Evolutionary conservation across 2,797 vertebrate genomes (phyloP).

Genomic region (Parambassis ranga): DNA sequence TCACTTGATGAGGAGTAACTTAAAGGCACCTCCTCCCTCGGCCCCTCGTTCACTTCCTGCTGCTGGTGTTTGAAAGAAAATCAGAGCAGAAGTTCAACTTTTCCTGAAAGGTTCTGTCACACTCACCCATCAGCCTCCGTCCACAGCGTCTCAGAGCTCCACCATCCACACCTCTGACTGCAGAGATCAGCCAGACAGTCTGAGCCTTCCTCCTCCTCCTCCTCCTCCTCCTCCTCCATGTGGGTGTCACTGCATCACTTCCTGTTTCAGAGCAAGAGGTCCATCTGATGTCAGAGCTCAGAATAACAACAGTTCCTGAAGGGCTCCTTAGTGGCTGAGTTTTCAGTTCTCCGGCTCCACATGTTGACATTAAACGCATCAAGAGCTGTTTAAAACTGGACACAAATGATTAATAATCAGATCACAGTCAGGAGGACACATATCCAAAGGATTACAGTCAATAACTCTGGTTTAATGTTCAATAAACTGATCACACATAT

Average conservation of each 20-base stretch:
- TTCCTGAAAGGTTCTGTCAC: too few relatives aligned
- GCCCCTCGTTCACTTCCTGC: too few relatives aligned
- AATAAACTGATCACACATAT: too few relatives aligned
- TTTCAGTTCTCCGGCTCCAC: background rate
- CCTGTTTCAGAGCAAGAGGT: conserved; percentile 14
- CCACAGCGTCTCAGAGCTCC: conserved; percentile 10
- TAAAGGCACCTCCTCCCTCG: too few relatives aligned
- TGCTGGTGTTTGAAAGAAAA: too few relatives aligned
- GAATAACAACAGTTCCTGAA: conserved; percentile 12
- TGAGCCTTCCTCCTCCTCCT: background rate
- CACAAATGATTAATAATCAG: too few relatives aligned
- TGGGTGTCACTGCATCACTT: conserved; percentile 20
- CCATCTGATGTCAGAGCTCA: background rate
- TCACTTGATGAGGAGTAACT: too few relatives aligned
- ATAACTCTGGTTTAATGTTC: too few relatives aligned
- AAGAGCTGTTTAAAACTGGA: too few relatives aligned
- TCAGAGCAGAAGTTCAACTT: too few relatives aligned
- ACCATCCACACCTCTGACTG: conserved; percentile 11
- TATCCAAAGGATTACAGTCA: too few relatives aligned
- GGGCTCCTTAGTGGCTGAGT: background rate
- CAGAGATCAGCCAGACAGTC: background rate
- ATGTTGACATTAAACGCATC: conserved; percentile 2
- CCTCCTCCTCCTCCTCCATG: conserved; percentile 1
- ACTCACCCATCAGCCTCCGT: conserved; percentile 54
- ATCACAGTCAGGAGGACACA: too few relatives aligned